Conservation (phyloP, 2,113 vertebrate genomes). For the western clawed frog (Xenopus tropicalis) region UCB_Xtro_10.0 CM004445.2:109008501-109009000, state of each 20-base stretch:
- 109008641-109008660: background rate
- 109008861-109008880: constrained; percentile 59
- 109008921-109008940: too few species aligned
- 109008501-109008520: too few species aligned
- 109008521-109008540: too few species aligned
- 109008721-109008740: constrained; percentile 69
- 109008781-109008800: constrained; percentile 73
- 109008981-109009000: too few species aligned
- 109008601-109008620: too few species aligned
- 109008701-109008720: constrained; percentile 74
- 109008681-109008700: constrained; percentile 72
- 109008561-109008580: too few species aligned
- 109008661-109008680: constrained; percentile 72
- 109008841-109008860: constrained; percentile 72
- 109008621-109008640: background rate
- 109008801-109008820: constrained; percentile 75
- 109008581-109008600: too few species aligned
- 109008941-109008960: too few species aligned
- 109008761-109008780: constrained; percentile 78
- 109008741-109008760: constrained; percentile 71
- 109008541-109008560: too few species aligned
- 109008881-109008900: background rate
- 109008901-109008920: too few species aligned
- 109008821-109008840: constrained; percentile 71
- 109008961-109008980: too few species aligned